Evolutionary conservation across 2,797 vertebrate genomes (phyloP), one percentile per base, ranked within the genome.

Genomic region (Poeciliopsis gracilis): DNA sequence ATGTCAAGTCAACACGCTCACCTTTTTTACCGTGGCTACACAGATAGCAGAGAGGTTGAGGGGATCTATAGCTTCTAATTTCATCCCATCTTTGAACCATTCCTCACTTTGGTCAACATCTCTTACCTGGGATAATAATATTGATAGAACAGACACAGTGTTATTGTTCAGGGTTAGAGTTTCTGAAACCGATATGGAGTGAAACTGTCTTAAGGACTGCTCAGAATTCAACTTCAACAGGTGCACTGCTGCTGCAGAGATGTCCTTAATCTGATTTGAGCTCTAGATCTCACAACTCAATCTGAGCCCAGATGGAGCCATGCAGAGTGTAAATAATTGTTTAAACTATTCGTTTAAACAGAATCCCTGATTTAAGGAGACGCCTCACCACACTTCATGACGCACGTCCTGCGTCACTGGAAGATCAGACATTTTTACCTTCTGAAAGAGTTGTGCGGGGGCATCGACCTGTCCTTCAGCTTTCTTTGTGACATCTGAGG

Each of bases 31-130:
- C 89, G 98, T 99, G 88, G 97, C 98, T 79, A 99, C 98, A 95
- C 98, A 99, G 96, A 99, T 99, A 92, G 98, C 97, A 57, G 98
- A 99, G 93, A 99, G 97, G 94, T 99, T 99, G 93, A 99, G 96
- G 61, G 98, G 98, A 84, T 99, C 98, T 81, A 99, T 99, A 89
- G 98, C 98, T 96, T 99, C 98, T 84, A 99, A 87, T 93, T 99
- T 99, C 98, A 99, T 99, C 82, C 97, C 98, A 85, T 99, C 98
- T 94, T 96, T 97, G 94, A 97, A 99, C 98, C 98, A 99, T 7
- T 99, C 97, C 82, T 96, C 97, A 91, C 88, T 97, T 93, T 97
- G 97, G 80, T 99, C 98, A 90, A 98, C 97, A 77, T 99, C 98
- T 94, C 95, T 98, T 77, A 98, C 97, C 98, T 99, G 80, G 45